Base-by-base conservation (phyloP, 1,140 invertebrate genomes). In the Lamellibrachia luymesi region DNA sequence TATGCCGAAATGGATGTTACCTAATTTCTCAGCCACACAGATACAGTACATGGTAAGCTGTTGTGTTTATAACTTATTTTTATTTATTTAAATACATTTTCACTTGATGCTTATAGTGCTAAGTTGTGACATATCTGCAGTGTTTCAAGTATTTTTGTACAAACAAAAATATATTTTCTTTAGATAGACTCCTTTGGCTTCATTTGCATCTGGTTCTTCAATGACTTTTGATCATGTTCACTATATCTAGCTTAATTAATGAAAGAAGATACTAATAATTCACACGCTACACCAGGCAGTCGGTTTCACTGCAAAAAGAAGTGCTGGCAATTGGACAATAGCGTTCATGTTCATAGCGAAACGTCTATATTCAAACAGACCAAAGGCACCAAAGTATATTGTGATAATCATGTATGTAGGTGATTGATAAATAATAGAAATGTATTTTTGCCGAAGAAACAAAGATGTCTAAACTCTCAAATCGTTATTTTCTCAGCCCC, bases 21-120 rank as follows among this genome's bases (percentile, higher is more conserved):
- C 92, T 7, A 52, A 52, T 64, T 92, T 92, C 92, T 51, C 92
- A n/a, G 50, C 92, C 92, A 92, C 92, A 25, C 92, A 92, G 92
- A 92, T 92, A 92, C 92, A 92, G 52, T 92, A 92, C 52, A 92
- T 92, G 92, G 92, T 92, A 64, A 92, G 92, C 10, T 51, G n/a
- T 50, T 50, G 17, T 27, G 49, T 51, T 91, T 4, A 91, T 22
- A 50, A n/a, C 38, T 10, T 91, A 27, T 91, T 13, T 51, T 50
- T 91, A 50, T 38, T 38, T 8, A 56, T 56, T 17, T 56, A 17
- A 56, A 56, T 80, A 80, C 25, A 17, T 80, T 80, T 17, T 22
- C 64, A 17, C 17, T 4, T 17, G 25, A 17, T 17, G 7, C 64
- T 80, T 17, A 17, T 17, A 1, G 7, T 22, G 17, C 64, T 80